phyloP scores from a whole-genome alignment of 1,140 invertebrate species.

The Berghia stephanieae region DNA sequence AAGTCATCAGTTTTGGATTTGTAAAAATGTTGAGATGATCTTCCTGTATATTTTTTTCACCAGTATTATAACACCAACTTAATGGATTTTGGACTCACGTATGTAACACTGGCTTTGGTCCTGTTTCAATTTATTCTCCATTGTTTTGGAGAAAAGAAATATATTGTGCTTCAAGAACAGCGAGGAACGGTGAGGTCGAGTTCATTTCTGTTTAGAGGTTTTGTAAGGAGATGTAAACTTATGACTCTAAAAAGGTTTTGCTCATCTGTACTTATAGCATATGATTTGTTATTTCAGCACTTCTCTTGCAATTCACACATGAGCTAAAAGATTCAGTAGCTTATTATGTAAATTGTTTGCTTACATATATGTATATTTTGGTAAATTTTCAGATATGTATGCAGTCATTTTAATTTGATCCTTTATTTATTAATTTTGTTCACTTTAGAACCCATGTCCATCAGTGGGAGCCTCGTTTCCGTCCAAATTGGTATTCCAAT shows the following conservation, averaged over 20 bases:
- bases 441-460: constrained; percentile 80
- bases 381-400: background rate
- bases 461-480: constrained; percentile 85
- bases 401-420: background rate
- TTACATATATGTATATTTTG: background rate
- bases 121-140: constrained; percentile 10
- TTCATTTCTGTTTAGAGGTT: too few relatives aligned
- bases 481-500: constrained; percentile 84
- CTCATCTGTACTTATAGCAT: too few relatives aligned
- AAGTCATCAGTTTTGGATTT: too few relatives aligned
- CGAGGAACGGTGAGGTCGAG: too few relatives aligned
- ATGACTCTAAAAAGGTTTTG: too few relatives aligned
- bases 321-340: background rate
- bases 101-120: background rate
- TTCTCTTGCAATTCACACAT: too few relatives aligned
- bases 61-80: constrained; percentile 15
- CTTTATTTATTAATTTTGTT: background rate
- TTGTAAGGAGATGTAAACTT: too few relatives aligned
- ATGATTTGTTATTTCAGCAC: too few relatives aligned
- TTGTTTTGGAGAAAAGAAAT: constrained; percentile 17
- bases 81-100: background rate
- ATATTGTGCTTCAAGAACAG: background rate
- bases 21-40: too few relatives aligned
- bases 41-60: background rate
- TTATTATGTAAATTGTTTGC: background rate